Evolutionary conservation across 2,888 invertebrate species (phyloP).

Genomic region (Latrodectus elegans): DNA sequence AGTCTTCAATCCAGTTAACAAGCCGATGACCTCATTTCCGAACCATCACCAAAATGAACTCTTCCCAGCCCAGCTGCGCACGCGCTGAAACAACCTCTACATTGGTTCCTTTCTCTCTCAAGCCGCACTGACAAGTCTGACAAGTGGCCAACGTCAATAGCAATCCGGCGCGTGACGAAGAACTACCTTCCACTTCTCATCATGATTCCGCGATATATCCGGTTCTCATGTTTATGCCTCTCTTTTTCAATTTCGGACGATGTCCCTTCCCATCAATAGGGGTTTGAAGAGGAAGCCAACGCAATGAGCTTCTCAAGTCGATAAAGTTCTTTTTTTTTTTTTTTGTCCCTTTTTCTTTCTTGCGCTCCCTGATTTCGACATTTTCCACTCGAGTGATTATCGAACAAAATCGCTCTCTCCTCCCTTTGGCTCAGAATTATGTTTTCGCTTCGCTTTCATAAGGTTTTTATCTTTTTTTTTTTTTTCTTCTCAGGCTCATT

Average conservation of each 20-base stretch:
- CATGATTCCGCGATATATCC: not conserved
- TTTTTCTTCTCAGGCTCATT: not conserved
- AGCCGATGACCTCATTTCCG: not conserved
- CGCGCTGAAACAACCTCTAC: constrained; percentile 44
- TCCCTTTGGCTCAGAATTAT: too few species aligned
- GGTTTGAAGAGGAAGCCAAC: not conserved
- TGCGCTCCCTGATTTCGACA: not conserved
- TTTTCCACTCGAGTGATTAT: not conserved
- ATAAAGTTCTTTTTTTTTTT: not conserved
- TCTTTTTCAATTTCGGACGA: not conserved
- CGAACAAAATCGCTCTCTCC: not conserved
- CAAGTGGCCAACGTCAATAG: constrained; percentile 39
- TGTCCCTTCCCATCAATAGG: not conserved
- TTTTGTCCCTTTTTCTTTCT: not conserved
- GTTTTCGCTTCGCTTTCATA: not conserved
- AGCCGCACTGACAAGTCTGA: constrained; percentile 65
- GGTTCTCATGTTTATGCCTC: not conserved
- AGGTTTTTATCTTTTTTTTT: not conserved
- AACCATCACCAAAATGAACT: constrained; percentile 13
- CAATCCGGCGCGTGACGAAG: not conserved
- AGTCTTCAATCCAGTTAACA: constrained; percentile 35
- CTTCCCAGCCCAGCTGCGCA: constrained; percentile 35
- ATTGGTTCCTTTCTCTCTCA: constrained; percentile 15
- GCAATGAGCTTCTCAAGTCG: constrained; percentile 1
- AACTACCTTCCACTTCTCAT: not conserved